Percentiles rank a stretch among this genome's conserved stretches.
These are phyloP conservation scores for Gymnarchus niloticus DNA, from an alignment of 2,113 vertebrate genomes.

Conservation along the genomic window DNA sequence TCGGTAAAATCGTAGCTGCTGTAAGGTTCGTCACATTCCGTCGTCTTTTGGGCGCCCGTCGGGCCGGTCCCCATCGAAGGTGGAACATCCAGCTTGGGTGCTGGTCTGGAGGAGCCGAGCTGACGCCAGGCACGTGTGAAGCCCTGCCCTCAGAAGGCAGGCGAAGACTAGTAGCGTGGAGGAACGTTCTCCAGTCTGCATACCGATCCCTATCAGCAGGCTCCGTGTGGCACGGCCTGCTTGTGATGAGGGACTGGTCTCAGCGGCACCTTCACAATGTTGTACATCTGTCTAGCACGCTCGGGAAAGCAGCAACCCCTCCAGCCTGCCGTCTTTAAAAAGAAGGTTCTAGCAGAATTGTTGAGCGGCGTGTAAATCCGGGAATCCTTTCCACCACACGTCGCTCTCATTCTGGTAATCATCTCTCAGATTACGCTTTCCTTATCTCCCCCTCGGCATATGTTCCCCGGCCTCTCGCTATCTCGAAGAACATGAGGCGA, in stretches of 20 bases:
- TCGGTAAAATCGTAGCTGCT: background rate
- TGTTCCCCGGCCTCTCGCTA: background rate
- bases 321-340: background rate
- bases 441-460: conserved; percentile 9
- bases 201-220: background rate
- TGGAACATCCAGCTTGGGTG: background rate
- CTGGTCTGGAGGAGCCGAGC: background rate
- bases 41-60: background rate
- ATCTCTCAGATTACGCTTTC: background rate
- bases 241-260: background rate
- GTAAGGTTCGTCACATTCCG: background rate
- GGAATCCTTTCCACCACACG: background rate
- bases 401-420: background rate
- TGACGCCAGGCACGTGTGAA: background rate
- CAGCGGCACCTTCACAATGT: background rate
- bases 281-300: background rate
- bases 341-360: background rate
- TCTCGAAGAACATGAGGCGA: background rate
- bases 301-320: background rate
- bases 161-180: background rate
- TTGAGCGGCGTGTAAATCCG: background rate
- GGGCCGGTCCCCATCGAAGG: background rate
- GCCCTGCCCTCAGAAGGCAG: background rate
- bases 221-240: background rate
- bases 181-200: background rate